Conservation (phyloP, 2,888 invertebrate genomes). For the Amphipoea oculea region DNA sequence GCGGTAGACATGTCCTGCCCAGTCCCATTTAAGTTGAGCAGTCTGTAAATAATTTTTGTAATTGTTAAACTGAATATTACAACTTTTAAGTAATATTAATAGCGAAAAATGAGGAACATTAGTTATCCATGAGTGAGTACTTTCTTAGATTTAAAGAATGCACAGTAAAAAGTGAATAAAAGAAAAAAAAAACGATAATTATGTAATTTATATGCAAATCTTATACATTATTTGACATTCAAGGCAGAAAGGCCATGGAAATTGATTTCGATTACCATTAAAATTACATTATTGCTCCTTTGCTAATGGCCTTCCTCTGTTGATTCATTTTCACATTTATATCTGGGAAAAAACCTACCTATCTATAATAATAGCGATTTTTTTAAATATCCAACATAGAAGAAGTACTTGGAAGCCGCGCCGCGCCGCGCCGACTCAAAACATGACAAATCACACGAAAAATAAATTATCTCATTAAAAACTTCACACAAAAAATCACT, state of each 20-base stretch:
- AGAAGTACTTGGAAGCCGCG: neutral
- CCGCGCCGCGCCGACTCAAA: neutral
- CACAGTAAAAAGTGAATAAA: slow-evolving; percentile 10
- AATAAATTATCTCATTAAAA: neutral
- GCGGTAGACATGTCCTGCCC: no score
- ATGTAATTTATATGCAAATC: slow-evolving; percentile 58
- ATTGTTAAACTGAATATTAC: neutral
- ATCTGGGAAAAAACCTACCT: no score
- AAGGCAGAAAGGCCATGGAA: slow-evolving; percentile 31
- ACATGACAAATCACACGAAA: neutral
- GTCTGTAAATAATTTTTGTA: neutral
- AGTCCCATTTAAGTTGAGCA: no score
- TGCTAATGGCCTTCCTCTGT: slow-evolving; percentile 17
- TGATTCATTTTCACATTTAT: slow-evolving; percentile 13
- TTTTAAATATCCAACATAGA: neutral
- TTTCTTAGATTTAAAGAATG: neutral
- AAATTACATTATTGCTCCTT: slow-evolving; percentile 42
- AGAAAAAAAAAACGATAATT: slow-evolving; percentile 15
- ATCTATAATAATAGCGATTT: neutral
- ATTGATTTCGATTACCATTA: slow-evolving; percentile 57
- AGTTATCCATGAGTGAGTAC: neutral
- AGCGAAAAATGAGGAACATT: neutral
- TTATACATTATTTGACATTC: slow-evolving; percentile 49
- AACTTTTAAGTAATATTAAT: neutral
- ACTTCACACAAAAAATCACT: neutral